Base-by-base conservation (phyloP, 2,113 vertebrate species). In the Trogon melanurus region DNA sequence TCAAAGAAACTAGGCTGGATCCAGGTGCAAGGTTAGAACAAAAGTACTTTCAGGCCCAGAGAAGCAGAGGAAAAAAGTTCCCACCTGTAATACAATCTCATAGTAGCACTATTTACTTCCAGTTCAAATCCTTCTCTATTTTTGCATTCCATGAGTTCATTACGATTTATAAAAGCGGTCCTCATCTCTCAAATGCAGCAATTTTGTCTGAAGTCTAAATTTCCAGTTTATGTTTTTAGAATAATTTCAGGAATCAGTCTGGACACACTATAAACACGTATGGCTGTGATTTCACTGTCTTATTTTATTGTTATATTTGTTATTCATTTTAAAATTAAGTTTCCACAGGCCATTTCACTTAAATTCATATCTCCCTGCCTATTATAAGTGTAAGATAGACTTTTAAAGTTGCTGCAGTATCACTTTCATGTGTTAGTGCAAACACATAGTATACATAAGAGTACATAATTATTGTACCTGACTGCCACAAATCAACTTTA, bases 1-100 rank as follows among this genome's bases (percentile, higher is more conserved):
- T 95, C 56, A 92, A 97, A 96, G 95, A 83, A 95, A 92, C 75
- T 6, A 71, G 92, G 60, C 54, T 82, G 83, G 93, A 94, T 85
- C 93, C 85, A 96, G 80, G 93, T 67, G 76, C 66, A 95, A 97
- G 94, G 96, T 96, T 97, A 97, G 65, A 97, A 97, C 72, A 96
- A 96, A 96, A 79, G 66, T 36, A 95, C 32, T 87, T 95, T 81
- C 83, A 86, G 87, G 85, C 87, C 96, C 61, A 76, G 69, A 94
- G 91, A 96, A 95, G 65, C 15, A 47, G 70, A 22, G 81, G 23
- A 58, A 94, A 93, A 38, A 47, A 16, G 30, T 89, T 79, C 73
- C 60, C 53, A 66, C 56, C 73, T 89, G 78, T 69, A 89, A 57
- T 16, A 22, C 25, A 88, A 26, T n/a, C 73, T 94, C 67, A 89